These are phyloP conservation scores for Sparidentex hasta DNA, from an alignment of 2,797 vertebrate genomes.

Conservation along the genomic window DNA sequence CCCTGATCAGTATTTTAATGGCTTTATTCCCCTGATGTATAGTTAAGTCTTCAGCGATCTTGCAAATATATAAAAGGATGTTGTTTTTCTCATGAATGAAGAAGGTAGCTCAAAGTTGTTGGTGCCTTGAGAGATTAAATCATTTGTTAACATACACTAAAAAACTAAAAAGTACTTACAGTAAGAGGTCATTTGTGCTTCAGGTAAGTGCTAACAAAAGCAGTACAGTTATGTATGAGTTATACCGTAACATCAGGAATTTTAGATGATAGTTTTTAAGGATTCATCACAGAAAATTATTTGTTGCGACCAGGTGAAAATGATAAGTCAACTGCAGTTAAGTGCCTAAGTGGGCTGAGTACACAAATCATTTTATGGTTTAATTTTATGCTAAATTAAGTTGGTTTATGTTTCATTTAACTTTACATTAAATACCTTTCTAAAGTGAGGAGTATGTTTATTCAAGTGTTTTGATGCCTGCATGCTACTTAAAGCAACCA, in stretches of 20 bases:
- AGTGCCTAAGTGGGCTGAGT: not conserved
- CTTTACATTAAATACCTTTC: not conserved
- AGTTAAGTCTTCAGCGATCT: not conserved
- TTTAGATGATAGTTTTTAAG: not conserved
- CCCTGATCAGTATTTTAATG: not conserved
- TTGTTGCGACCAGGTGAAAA: not conserved
- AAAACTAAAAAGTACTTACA: not conserved
- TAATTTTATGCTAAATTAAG: not conserved
- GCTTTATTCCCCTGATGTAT: not conserved
- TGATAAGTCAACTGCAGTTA: not conserved
- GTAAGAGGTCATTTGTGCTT: slow-evolving; percentile 29
- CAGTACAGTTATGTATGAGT: not conserved
- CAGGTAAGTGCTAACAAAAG: not conserved
- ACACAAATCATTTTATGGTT: not conserved
- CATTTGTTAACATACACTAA: not conserved
- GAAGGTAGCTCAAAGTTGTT: slow-evolving; percentile 17
- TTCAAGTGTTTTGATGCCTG: slow-evolving; percentile 3
- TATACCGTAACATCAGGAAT: rapidly evolving
- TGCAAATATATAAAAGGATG: not conserved
- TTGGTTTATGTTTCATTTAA: not conserved
- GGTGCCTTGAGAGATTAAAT: slow-evolving; percentile 3
- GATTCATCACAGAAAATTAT: not conserved
- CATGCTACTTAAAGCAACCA: slow-evolving; percentile 6
- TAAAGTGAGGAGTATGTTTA: slow-evolving; percentile 5
- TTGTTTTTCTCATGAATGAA: not conserved